Evolutionary conservation across 2,797 vertebrate genomes (phyloP), one percentile per base, ranked within the genome.

Genomic region (Leucoraja ocellata): DNA sequence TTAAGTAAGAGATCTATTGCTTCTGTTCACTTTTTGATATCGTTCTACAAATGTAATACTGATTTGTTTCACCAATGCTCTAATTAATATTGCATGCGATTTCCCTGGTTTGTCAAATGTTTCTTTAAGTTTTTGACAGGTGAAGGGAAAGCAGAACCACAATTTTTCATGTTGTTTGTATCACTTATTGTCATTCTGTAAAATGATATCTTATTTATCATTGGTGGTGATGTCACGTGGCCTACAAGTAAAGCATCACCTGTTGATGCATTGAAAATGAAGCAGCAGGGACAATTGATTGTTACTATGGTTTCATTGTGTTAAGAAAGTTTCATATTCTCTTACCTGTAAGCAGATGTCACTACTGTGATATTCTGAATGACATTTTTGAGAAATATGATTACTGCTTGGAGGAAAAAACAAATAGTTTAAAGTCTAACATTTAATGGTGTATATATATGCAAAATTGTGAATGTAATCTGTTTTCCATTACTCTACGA

Each of bases 201-300:
- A 32, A 16, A 88, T 18, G 32, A 88, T 88, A 36, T 36, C 77
- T 8, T 77, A 78, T 78, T 88, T 68, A 68, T 68, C 23, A 18
- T 32, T 2, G 61, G 61, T 65, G 23, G 46, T 88, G 84, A 65
- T 88, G 6, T 65, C 5, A 21, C 5, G 8, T 2, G 61, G 16
- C 36, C 68, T 18, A 32, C 61, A 88, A 88, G 84, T 68, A 6
- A 36, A 68, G 4, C 16, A 68, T 88, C n/a, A 61, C 11, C 23
- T 84, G 54, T 84, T 83, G 54, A 28, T 61, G 10, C 54, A 61
- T 28, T 84, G 54, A n/a, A 61, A 61, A 61, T 54, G n/a, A 83
- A 83, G 81, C 81, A 84, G 54, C 81, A 61, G 11, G 54, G 25
- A 61, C 81, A 84, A 13, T 61, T 84, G 81, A 39, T 84, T 84